Evolutionary conservation across 2,888 invertebrate species (phyloP).

Genomic region (Brachylomia viminalis): DNA sequence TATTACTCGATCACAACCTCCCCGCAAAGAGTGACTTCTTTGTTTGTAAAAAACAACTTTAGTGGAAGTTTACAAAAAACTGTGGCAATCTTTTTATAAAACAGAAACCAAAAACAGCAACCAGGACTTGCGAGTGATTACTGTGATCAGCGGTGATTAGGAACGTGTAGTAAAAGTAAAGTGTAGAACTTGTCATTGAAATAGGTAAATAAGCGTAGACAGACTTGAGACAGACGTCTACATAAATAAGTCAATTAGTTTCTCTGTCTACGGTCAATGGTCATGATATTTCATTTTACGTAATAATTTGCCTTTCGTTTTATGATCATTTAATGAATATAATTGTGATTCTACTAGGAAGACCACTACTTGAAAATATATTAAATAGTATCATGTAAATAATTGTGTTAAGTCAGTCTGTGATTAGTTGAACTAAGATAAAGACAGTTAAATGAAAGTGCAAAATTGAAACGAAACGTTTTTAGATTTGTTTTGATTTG

Average conservation of each 20-base stretch:
- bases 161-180: too few species aligned
- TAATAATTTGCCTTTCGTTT: neutral
- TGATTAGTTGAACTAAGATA: neutral
- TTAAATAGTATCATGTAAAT: neutral
- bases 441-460: neutral
- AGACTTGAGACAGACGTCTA: too few species aligned
- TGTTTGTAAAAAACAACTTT: neutral
- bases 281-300: neutral
- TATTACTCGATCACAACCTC: neutral
- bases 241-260: too few species aligned
- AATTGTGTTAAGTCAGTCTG: neutral
- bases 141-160: neutral
- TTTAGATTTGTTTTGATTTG: slow-evolving; percentile 74
- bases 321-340: neutral
- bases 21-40: neutral
- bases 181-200: neutral
- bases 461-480: slow-evolving; percentile 55
- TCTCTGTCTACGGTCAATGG: too few species aligned
- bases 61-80: neutral
- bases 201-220: too few species aligned
- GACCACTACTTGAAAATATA: neutral
- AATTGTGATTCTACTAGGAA: neutral
- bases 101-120: too few species aligned
- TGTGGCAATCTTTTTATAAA: neutral
- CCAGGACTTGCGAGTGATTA: slow-evolving; percentile 1